Base-by-base conservation (phyloP, 2,797 vertebrate genomes). In the Rhyacichthys aspro region DNA sequence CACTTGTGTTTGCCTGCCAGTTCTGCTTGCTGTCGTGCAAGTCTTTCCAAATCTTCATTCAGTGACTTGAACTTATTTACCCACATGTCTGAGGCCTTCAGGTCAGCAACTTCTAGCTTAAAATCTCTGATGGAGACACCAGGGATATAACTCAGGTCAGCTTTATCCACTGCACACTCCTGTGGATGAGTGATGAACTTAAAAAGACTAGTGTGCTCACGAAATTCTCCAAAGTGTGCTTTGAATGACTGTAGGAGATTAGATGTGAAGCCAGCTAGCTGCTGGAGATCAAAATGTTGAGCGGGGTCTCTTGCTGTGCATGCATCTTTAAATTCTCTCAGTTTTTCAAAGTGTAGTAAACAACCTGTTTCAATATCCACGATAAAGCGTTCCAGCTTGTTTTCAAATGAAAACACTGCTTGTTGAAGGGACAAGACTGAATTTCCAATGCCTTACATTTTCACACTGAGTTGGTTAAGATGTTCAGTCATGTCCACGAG, bases 371-470 rank as follows among this genome's bases (percentile, higher is more conserved):
- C 61, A 78, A 74, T 41, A n/a, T 72, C 68, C 1, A 1, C 1
- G 34, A 76, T 65, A 34, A 72, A 84, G 53, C 69, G 57, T 14
- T 83, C 63, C 11, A 82, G 71, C 70, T 70, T 85, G 69, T 63
- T 73, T 64, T 78, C 71, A 78, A 74, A 74, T 5, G 73, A 73
- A 81, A 82, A 75, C 64, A 77, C 59, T 16, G 78, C 70, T 43
- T 67, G 77, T 70, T 85, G 69, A 69, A 78, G 70, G 64, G 75
- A 80, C 70, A 68, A 70, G 11, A 78, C 46, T 69, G 56, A 66
- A 49, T 78, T 78, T 72, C 61, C 68, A 81, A 67, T 18, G 17
- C 65, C 64, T 72, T 81, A 63, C 63, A 69, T 72, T 81, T 81
- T 78, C 49, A 78, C 55, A 14, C 63, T 81, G 53, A 81, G 70